Evolutionary conservation across 2,888 invertebrate genomes (phyloP), one percentile per base, ranked within the genome.

Genomic region (Unio pictorum): DNA sequence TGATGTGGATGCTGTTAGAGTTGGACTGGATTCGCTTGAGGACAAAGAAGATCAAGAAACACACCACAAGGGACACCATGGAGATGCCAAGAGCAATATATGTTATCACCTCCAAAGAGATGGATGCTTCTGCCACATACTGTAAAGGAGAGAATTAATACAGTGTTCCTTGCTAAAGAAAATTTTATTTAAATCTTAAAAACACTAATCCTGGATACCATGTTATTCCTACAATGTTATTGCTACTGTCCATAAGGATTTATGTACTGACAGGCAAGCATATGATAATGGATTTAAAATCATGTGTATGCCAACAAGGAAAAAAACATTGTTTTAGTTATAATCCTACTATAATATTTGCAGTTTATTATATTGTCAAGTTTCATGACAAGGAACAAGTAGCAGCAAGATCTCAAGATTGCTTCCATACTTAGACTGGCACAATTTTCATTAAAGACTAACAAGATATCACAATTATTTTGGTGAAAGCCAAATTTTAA

Each of bases 1-100:
- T 97, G 87, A 96, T 96, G 87, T 97, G 95, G 76, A 98, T 97
- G 28, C 95, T 95, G 90, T 97, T 97, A 62, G 96, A 96, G 83
- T 98, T 98, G 66, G 89, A 89, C 76, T 88, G 86, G 5, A 87
- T 73, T 28, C 83, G 72, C 73, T 86, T 86, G 81, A 97, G 93
- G 61, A 95, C 91, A 58, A 95, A 95, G 66, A 98, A 91, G 28
- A 96, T 94, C 15, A 95, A 90, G 87, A 97, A 93, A 0, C 97
- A 94, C 67, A 93, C 91, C 20, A 95, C 90, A 6, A 98, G 91
- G 23, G 96, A 92, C 0, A 96, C 94, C 62, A 98, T 91, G 0
- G 97, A 95, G 61, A 97, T 92, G 79, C 94, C 93, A 87, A 97
- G 95, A 0, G 96, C 95, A 17, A 96, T 94, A 91, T 96, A 97